Evolutionary conservation across 2,888 invertebrate species (phyloP).

Genomic region (Neria commutata): DNA sequence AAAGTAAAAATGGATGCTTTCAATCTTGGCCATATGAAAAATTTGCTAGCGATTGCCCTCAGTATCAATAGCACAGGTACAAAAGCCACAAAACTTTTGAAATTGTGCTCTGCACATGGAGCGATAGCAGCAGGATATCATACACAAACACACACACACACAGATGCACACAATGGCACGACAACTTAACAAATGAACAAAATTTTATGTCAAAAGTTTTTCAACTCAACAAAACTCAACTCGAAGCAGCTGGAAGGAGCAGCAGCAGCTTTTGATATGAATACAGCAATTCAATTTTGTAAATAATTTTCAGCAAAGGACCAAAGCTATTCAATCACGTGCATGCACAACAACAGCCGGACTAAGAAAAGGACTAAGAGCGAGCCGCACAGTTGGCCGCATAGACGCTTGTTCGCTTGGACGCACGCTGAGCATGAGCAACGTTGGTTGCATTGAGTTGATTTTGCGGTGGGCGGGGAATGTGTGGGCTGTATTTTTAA

Average conservation of each 20-base stretch:
- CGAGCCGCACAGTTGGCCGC: neutral
- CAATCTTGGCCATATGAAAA: no score
- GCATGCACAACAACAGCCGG: neutral
- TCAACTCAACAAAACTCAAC: slow-evolving; percentile 11
- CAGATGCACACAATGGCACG: neutral
- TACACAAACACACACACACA: neutral
- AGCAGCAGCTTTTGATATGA: neutral
- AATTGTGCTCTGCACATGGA: no score
- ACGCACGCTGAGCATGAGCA: neutral
- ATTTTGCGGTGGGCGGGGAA: neutral
- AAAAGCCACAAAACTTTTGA: no score
- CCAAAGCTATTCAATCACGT: neutral
- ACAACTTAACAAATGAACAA: slow-evolving; percentile 33
- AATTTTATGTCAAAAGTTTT: slow-evolving; percentile 28
- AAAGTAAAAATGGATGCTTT: no score
- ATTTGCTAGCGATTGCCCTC: no score
- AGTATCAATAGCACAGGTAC: no score
- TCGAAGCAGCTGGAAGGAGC: neutral
- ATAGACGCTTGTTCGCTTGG: neutral
- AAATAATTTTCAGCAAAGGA: neutral
- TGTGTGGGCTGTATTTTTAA: neutral
- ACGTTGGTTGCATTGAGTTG: neutral
- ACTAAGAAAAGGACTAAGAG: neutral
- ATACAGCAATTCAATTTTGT: neutral
- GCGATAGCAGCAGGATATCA: neutral